Percentiles rank a stretch among this genome's conserved stretches.
Conservation (phyloP, 1,140 invertebrate species). For the Cherax destructor region DNA sequence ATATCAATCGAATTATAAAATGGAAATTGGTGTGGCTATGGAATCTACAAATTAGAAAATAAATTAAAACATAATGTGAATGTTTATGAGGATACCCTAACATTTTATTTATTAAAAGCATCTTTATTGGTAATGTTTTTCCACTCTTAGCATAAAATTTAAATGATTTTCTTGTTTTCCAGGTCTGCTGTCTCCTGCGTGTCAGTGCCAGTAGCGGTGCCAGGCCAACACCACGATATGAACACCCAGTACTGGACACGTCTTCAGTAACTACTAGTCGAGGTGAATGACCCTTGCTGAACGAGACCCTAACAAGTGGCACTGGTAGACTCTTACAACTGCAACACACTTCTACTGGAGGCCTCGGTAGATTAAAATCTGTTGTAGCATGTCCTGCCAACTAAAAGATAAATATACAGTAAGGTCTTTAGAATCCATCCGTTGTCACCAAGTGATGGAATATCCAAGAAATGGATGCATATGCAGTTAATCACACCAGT, state of each 20-base stretch:
- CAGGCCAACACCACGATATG: conserved; percentile 59
- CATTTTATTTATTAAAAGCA: no score
- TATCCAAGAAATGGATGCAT: background rate
- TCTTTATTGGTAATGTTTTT: no score
- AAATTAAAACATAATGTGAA: no score
- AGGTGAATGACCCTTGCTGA: background rate
- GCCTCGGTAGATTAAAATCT: background rate
- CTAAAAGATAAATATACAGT: background rate
- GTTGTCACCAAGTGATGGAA: background rate
- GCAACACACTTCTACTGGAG: background rate
- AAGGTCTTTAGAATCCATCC: background rate
- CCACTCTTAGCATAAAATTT: background rate
- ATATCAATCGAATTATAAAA: no score
- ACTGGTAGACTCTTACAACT: background rate
- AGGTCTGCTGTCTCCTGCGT: conserved; percentile 55
- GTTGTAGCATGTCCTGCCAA: background rate
- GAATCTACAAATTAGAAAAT: no score
- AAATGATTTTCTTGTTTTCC: conserved; percentile 5
- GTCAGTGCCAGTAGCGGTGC: conserved; percentile 47
- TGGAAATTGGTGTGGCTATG: no score
- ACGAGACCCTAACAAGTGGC: background rate
- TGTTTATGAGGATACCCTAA: no score
- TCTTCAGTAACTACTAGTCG: conserved; percentile 15
- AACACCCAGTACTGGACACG: conserved; percentile 60
- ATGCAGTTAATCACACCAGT: background rate